A percentile compares a stretch with the other conserved stretches of the same genome.
phyloP scores from a whole-genome alignment of 2,113 vertebrate species.

The Alligator mississippiensis region DNA sequence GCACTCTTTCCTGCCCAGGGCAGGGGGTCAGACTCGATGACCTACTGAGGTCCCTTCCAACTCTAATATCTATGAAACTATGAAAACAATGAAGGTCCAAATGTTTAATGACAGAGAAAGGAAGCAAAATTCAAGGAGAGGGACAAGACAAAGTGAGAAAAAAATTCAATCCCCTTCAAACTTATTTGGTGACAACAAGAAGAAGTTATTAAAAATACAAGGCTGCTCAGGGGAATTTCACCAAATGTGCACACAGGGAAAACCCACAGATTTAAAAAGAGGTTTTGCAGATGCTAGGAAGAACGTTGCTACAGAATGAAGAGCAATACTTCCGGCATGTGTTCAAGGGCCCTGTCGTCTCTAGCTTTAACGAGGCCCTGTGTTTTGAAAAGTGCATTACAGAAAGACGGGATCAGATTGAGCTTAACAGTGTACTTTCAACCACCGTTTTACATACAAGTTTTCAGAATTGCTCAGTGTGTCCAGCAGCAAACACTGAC shows the following conservation, averaged over 20 bases:
- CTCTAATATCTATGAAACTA: no score
- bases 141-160: not conserved
- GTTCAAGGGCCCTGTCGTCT: not conserved
- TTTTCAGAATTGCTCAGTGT: not conserved
- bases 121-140: not conserved
- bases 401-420: not conserved
- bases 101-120: not conserved
- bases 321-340: not conserved
- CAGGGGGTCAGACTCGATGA: no score
- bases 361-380: not conserved
- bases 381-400: not conserved
- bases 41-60: no score
- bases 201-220: not conserved
- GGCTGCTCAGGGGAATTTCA: not conserved
- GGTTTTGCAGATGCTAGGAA: not conserved
- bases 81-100: no score
- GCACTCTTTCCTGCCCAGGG: no score
- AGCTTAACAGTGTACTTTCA: no score
- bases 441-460: fast-evolving
- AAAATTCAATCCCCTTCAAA: not conserved
- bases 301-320: not conserved
- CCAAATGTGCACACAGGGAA: not conserved
- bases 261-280: fast-evolving
- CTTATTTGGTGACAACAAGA: not conserved
- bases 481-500: not conserved